Evolutionary conservation across 1,140 invertebrate genomes (phyloP), one percentile per base, ranked within the genome.

Genomic region (Capitella teleta): DNA sequence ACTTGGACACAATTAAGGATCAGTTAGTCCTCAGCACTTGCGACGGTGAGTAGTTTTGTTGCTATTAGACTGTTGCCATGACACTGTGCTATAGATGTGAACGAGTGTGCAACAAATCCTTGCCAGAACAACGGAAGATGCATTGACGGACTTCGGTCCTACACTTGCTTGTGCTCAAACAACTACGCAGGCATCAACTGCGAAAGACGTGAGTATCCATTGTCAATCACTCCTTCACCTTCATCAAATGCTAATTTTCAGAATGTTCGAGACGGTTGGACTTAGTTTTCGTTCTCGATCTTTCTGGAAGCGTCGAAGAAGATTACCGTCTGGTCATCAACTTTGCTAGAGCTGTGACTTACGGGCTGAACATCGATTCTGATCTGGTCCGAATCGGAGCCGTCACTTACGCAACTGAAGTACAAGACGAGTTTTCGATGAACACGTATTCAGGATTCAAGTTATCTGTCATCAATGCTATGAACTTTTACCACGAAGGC

Each of bases 181-280:
- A 58, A 57, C 10, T 61, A 52, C 52, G 54, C 55, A 37, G 64
- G 64, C 54, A 38, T 37, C 5, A 51, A 43, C 40, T 55, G 53
- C 37, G 49, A 40, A 16, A 32, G 52, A 54, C 6, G 40, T 54
- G 6, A 51, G 40, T 42, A 49, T 26, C 43, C 10, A 28, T 40
- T 24, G 8, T 40, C 38, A 40, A 6, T 14, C 38, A 40, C 12
- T 40, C 8, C 6, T 19, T n/a, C n/a, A n/a, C n/a, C n/a, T n/a
- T n/a, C n/a, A n/a, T n/a, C n/a, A n/a, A n/a, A n/a, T n/a, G n/a
- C n/a, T n/a, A n/a, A n/a, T n/a, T n/a, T n/a, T n/a, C n/a, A 47
- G 45, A 10, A 12, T 47, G 45, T n/a, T 23, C 41, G n/a, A 40
- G 40, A 18, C 10, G 16, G 18, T 28, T 37, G n/a, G 56, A 57